These are phyloP conservation scores for Melieria picta DNA, from an alignment of 2,888 invertebrate genomes.

Conservation along the genomic window DNA sequence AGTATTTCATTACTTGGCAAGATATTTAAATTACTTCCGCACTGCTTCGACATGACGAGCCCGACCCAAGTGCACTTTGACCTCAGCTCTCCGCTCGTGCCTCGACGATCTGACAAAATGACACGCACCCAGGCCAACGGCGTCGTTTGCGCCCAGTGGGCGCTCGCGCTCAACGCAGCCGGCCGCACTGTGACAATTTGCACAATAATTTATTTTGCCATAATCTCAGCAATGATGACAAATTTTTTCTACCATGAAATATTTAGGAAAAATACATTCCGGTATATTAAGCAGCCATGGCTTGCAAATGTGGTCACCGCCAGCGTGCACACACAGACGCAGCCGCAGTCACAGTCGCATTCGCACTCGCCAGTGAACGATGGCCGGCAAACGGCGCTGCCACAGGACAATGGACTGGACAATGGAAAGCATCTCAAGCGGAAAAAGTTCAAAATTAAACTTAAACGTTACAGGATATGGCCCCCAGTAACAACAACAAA, in stretches of 20 bases:
- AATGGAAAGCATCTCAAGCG: slow-evolving; percentile 59
- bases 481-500: slow-evolving; percentile 44
- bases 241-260: slow-evolving; percentile 15
- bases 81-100: too few relatives aligned
- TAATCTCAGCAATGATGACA: slow-evolving; percentile 12
- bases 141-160: too few relatives aligned
- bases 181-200: too few relatives aligned
- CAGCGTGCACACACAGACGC: slow-evolving; percentile 6
- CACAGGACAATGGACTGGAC: slow-evolving; percentile 25
- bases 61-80: too few relatives aligned
- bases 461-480: slow-evolving; percentile 61
- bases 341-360: slow-evolving; percentile 1
- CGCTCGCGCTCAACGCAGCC: too few relatives aligned
- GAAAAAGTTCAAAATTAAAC: slow-evolving; percentile 64
- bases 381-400: neutral
- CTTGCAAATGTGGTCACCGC: slow-evolving; percentile 42
- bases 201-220: neutral
- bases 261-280: slow-evolving; percentile 39
- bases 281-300: slow-evolving; percentile 44
- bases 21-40: too few relatives aligned
- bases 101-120: too few relatives aligned
- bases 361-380: neutral
- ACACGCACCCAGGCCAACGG: too few relatives aligned
- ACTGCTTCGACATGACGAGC: too few relatives aligned
- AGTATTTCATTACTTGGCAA: too few relatives aligned